Conservation (phyloP, 2,113 vertebrate genomes). For the Perca fluviatilis region DNA sequence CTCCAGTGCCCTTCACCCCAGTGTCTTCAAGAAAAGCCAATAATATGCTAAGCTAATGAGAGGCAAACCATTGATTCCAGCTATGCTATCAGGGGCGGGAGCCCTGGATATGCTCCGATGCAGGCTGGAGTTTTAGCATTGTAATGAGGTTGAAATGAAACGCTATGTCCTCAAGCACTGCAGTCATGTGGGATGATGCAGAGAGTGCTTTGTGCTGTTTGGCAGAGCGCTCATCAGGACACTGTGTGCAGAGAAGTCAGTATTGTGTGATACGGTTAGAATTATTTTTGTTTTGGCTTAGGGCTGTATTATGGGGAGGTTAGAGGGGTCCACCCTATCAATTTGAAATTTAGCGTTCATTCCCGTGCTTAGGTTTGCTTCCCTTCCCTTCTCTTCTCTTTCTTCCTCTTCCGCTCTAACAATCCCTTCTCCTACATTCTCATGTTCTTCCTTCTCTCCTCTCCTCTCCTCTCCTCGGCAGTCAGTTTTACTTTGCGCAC, state of each 20-base stretch:
- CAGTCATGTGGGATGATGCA: slow-evolving; percentile 73
- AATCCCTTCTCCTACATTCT: background rate
- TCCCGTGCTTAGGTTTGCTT: slow-evolving; percentile 19
- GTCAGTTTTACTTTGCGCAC: slow-evolving; percentile 47
- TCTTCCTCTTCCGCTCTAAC: slow-evolving; percentile 9
- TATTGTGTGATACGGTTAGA: slow-evolving; percentile 47
- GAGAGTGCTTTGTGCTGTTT: slow-evolving; percentile 63
- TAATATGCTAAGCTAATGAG: slow-evolving; percentile 82
- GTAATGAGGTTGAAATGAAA: slow-evolving; percentile 80
- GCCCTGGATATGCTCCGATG: slow-evolving; percentile 73
- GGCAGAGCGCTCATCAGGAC: slow-evolving; percentile 58
- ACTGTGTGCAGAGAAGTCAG: slow-evolving; percentile 49
- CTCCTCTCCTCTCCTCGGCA: background rate
- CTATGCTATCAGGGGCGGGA: slow-evolving; percentile 62
- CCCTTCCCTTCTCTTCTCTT: background rate
- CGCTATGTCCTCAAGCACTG: slow-evolving; percentile 71
- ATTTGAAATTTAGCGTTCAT: slow-evolving; percentile 59
- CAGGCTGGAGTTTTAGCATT: slow-evolving; percentile 72
- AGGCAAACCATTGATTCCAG: slow-evolving; percentile 75
- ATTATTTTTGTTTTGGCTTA: slow-evolving; percentile 71
- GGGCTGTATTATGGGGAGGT: slow-evolving; percentile 56
- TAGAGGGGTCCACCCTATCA: slow-evolving; percentile 63
- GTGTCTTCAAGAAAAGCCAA: slow-evolving; percentile 77
- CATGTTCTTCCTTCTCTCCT: background rate
- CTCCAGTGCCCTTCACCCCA: slow-evolving; percentile 76